phyloP scores from a whole-genome alignment of 1,140 invertebrate species.

The Scaptomyza pallida region DNA sequence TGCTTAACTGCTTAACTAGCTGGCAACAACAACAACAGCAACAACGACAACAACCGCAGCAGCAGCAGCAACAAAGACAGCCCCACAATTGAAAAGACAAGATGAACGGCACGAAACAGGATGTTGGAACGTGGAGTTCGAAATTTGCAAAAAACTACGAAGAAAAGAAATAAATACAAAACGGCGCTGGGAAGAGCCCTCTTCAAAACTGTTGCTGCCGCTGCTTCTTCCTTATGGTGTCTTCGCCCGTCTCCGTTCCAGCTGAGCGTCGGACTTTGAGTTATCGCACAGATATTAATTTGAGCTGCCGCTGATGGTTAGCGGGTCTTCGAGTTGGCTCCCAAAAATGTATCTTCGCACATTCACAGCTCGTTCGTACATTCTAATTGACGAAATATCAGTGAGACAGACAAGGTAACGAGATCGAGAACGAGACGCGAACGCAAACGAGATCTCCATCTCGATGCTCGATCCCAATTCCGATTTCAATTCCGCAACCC shows the following conservation, averaged over 20 bases:
- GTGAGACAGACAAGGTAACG: constrained; percentile 51
- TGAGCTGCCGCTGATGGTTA: constrained; percentile 78
- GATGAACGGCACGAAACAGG: constrained; percentile 80
- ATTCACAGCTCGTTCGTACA: constrained; percentile 76
- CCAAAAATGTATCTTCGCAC: constrained; percentile 72
- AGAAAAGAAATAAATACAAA: constrained; percentile 14
- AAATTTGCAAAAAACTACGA: constrained; percentile 62
- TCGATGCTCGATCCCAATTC: constrained; percentile 12
- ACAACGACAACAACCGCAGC: constrained; percentile 48
- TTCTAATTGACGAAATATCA: constrained; percentile 80
- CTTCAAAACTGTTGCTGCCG: neutral
- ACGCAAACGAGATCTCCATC: constrained; percentile 1
- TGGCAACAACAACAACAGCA: constrained; percentile 64
- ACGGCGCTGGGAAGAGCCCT: constrained; percentile 34
- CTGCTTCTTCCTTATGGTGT: constrained; percentile 2
- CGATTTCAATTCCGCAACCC: neutral
- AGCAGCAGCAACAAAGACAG: constrained; percentile 37
- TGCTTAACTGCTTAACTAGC: constrained; percentile 81
- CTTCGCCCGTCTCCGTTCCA: constrained; percentile 19
- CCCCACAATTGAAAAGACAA: constrained; percentile 78
- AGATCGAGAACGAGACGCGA: neutral
- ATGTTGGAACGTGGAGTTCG: constrained; percentile 77
- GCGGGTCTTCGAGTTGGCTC: constrained; percentile 36
- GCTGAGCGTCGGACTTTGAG: constrained; percentile 63
- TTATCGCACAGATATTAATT: constrained; percentile 80